phyloP scores from a whole-genome alignment of 2,797 vertebrate genomes.

The Geotrypetes seraphini region DNA sequence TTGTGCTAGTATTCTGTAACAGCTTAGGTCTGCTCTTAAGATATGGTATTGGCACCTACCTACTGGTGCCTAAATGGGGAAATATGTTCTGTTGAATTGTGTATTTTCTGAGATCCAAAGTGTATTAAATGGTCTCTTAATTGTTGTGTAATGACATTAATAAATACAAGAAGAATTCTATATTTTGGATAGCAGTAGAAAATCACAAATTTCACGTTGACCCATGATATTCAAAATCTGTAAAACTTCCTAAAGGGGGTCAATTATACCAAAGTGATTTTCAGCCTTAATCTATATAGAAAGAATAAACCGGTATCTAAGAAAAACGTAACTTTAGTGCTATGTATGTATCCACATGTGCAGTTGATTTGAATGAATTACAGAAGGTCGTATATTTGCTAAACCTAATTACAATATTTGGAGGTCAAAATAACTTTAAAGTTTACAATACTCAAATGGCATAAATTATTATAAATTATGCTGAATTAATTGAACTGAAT shows the following conservation, averaged over 20 bases:
- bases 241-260: not conserved
- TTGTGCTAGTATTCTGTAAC: too few relatives aligned
- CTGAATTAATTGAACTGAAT: not conserved
- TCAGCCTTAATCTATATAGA: conserved; percentile 3
- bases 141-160: too few relatives aligned
- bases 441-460: not conserved
- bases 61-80: too few relatives aligned
- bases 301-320: not conserved
- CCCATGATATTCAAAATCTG: not conserved
- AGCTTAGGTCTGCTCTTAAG: too few relatives aligned
- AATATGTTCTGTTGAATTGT: not conserved
- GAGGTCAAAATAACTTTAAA: not conserved
- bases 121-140: too few relatives aligned
- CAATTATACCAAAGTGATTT: not conserved
- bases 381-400: not conserved
- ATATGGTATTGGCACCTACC: too few relatives aligned
- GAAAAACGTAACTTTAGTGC: not conserved
- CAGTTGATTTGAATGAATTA: not conserved
- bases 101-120: not conserved
- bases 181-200: not conserved
- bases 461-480: not conserved
- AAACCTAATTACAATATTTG: not conserved
- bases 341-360: not conserved
- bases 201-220: not conserved
- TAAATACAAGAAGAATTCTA: too few relatives aligned